Percentiles rank a stretch among this genome's conserved stretches.
phyloP scores from a whole-genome alignment of 2,113 vertebrate species.

The Pygoscelis adeliae region DNA sequence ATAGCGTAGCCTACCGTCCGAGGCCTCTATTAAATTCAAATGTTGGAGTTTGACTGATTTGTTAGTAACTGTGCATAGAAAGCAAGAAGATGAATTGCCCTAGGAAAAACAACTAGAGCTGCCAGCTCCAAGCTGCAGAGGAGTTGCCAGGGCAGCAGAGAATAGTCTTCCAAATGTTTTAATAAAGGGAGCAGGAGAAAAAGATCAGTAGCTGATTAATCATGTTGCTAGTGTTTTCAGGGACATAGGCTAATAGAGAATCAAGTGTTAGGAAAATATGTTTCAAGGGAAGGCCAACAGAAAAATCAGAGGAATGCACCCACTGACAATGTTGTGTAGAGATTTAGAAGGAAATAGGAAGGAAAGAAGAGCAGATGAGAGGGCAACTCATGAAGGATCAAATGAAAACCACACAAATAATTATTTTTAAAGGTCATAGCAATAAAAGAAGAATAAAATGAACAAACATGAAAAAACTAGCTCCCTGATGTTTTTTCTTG shows the following conservation, averaged over 20 bases:
- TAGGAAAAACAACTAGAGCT: not conserved
- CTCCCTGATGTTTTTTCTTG: not conserved
- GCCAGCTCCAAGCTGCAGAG: not conserved
- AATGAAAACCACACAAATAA: not conserved
- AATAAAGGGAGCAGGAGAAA: conserved; percentile 2
- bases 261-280: conserved; percentile 38
- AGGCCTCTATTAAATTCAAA: not conserved
- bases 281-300: conserved; percentile 15
- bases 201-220: conserved; percentile 45
- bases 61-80: conserved; percentile 6
- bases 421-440: not conserved
- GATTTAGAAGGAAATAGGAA: not conserved
- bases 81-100: conserved; percentile 35
- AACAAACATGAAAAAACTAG: not conserved
- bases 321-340: not conserved
- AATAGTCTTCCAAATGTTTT: not conserved
- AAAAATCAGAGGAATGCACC: not conserved
- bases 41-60: conserved; percentile 15
- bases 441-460: not conserved
- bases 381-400: not conserved
- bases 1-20: fast-evolving
- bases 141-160: not conserved
- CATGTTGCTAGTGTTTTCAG: conserved; percentile 18
- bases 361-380: not conserved
- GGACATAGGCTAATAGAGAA: conserved; percentile 4